Evolutionary conservation across 2,113 vertebrate species (phyloP).

Genomic region (Myrmecobius fasciatus): DNA sequence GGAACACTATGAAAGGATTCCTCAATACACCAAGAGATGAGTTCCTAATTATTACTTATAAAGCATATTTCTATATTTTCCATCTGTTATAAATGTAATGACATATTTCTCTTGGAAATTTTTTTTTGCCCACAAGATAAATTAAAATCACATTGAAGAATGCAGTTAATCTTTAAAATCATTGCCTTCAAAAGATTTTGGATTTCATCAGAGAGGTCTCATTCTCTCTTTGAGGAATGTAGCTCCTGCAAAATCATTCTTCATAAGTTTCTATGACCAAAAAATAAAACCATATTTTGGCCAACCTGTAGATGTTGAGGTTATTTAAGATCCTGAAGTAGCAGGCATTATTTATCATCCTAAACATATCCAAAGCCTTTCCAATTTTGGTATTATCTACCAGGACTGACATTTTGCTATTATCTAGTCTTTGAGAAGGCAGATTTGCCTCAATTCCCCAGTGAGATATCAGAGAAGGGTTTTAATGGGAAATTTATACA

Average conservation of each 20-base stretch:
- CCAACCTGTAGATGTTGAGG: neutral
- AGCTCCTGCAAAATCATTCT: neutral
- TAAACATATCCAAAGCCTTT: neutral
- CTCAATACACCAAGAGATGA: neutral
- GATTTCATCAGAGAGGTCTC: neutral
- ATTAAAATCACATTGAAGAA: neutral
- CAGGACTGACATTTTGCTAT: neutral
- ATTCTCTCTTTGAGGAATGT: neutral
- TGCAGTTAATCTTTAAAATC: neutral
- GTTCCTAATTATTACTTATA: neutral
- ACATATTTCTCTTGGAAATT: neutral
- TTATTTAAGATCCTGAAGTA: neutral
- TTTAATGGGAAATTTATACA: neutral
- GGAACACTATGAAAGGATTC: neutral
- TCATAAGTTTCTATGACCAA: neutral
- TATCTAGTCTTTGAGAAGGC: neutral
- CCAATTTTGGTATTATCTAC: neutral
- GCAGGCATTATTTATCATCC: neutral
- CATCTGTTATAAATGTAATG: neutral
- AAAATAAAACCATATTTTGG: neutral
- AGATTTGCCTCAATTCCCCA: neutral
- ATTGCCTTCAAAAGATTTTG: neutral
- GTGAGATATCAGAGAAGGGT: neutral
- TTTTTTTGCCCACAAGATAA: neutral
- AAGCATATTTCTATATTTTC: neutral